Evolutionary conservation across 1,140 invertebrate genomes (phyloP).

Genomic region (Palaemon carinicauda): DNA sequence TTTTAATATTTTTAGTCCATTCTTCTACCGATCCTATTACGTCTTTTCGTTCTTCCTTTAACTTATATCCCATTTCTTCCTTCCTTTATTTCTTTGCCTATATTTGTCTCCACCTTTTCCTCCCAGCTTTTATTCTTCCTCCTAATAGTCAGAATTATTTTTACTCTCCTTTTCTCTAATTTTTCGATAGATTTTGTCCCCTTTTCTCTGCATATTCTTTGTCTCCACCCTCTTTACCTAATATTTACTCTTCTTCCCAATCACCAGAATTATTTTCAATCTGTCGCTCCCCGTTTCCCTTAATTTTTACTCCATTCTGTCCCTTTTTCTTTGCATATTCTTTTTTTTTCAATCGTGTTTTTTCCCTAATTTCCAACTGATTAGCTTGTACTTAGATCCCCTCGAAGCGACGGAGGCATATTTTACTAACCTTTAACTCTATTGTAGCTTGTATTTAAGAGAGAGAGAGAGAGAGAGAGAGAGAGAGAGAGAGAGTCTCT

Average conservation of each 20-base stretch:
- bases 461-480: conserved; percentile 9
- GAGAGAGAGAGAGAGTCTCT: background rate
- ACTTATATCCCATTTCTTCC: background rate
- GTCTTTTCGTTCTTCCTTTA: too few species aligned
- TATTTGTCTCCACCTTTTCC: background rate
- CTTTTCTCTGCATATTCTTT: background rate
- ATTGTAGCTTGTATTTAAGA: too few species aligned
- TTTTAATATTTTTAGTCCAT: background rate
- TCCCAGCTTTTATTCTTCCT: background rate
- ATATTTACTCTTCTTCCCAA: background rate
- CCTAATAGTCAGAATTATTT: background rate
- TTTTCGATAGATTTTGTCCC: background rate
- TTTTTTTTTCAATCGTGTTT: too few species aligned
- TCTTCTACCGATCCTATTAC: too few species aligned
- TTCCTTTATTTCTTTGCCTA: background rate
- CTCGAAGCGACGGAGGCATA: background rate
- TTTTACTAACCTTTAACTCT: too few species aligned
- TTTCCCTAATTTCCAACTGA: too few species aligned
- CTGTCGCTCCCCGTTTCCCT: background rate
- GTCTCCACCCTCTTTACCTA: background rate
- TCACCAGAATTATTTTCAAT: background rate
- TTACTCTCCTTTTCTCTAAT: background rate
- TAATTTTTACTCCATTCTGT: background rate
- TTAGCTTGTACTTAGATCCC: too few species aligned
- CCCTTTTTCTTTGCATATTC: too few species aligned